Conservation (phyloP, 2,797 vertebrate genomes). For the Glyptemys insculpta region DNA sequence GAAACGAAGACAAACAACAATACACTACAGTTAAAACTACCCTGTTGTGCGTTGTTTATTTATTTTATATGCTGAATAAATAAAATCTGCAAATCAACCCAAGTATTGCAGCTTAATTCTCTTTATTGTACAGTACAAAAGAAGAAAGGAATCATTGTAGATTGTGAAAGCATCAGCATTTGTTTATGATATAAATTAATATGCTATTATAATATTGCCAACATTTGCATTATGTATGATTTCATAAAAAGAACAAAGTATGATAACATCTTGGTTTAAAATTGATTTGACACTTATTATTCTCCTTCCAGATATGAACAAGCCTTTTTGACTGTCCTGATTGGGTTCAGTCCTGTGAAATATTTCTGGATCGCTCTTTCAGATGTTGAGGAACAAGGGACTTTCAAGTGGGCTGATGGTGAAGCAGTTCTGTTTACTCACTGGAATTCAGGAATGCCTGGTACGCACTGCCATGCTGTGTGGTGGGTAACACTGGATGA, state of each 20-base stretch:
- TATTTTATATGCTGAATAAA: background rate
- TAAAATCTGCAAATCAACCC: background rate
- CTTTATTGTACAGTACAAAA: background rate
- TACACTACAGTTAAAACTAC: background rate
- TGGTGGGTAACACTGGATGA: too few relatives aligned
- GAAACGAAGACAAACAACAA: background rate
- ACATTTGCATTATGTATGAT: background rate
- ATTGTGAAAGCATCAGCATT: background rate
- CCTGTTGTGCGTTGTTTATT: background rate
- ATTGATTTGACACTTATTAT: constrained; percentile 4
- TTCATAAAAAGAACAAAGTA: background rate
- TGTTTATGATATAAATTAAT: background rate
- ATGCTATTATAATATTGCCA: background rate
- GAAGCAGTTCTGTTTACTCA: constrained; percentile 88
- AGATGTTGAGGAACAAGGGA: constrained; percentile 81
- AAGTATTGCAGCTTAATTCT: background rate
- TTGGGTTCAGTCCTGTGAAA: constrained; percentile 91
- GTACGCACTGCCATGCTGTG: constrained; percentile 71
- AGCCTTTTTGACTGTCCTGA: constrained; percentile 92
- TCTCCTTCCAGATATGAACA: constrained; percentile 90
- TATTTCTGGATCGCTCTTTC: constrained; percentile 96
- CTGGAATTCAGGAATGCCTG: constrained; percentile 94
- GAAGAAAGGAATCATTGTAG: background rate
- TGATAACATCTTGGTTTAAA: background rate
- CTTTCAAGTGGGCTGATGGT: constrained; percentile 85